phyloP scores from a whole-genome alignment of 2,888 invertebrate genomes.

The Acanthosepion pharaonis region DNA sequence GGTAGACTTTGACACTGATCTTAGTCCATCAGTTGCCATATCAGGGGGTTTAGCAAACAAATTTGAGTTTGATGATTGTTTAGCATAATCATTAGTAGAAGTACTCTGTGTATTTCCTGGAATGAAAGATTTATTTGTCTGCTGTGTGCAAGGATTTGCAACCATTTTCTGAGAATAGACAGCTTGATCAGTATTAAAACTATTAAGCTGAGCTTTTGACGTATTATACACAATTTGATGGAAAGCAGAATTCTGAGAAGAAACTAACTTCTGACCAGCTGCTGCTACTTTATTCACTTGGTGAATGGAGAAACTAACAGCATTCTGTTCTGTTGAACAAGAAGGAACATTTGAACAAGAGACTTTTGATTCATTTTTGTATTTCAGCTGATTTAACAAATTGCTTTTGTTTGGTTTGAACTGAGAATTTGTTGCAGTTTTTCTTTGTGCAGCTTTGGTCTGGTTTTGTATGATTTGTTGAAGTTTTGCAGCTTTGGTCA shows the following conservation, averaged over 20 bases:
- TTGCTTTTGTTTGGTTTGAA: neutral
- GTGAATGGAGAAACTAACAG: constrained; percentile 13
- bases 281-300: constrained; percentile 23
- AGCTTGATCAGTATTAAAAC: neutral
- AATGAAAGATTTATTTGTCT: neutral
- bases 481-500: neutral
- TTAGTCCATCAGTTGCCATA: neutral
- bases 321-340: neutral
- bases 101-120: neutral
- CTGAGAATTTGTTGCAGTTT: neutral
- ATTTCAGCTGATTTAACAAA: neutral
- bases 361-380: neutral
- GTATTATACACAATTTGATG: neutral
- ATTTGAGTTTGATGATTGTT: neutral
- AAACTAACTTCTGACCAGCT: neutral
- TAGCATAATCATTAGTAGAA: neutral
- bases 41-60: neutral
- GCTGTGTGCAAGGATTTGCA: neutral
- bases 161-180: neutral
- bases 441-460: neutral
- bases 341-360: neutral
- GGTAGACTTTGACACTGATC: neutral
- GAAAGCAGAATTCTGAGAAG: neutral
- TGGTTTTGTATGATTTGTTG: neutral
- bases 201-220: neutral